Conservation (phyloP, 2,113 vertebrate species). For the Girardinichthys multiradiatus region DNA sequence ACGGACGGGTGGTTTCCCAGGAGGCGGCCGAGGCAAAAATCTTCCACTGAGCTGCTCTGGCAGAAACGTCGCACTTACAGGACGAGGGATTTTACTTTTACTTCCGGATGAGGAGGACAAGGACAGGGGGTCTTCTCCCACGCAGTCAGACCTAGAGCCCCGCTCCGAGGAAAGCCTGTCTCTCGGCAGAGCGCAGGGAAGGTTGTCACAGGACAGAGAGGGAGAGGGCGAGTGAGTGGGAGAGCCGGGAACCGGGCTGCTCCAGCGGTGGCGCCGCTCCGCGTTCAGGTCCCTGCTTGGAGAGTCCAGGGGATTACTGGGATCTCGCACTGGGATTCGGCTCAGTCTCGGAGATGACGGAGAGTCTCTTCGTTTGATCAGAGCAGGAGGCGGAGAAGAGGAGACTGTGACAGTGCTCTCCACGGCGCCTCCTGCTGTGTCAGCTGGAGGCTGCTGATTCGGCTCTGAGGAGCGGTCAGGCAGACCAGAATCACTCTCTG, state of each 20-base stretch:
- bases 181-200: conserved; percentile 85
- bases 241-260: conserved; percentile 89
- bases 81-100: conserved; percentile 96
- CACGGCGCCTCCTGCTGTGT: conserved; percentile 60
- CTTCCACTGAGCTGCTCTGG: conserved; percentile 85
- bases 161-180: conserved; percentile 89
- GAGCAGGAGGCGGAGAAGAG: conserved; percentile 62
- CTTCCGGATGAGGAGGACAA: conserved; percentile 87
- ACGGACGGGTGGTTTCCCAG: conserved; percentile 89
- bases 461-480: conserved; percentile 77
- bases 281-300: conserved; percentile 83
- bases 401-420: conserved; percentile 68
- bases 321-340: conserved; percentile 92
- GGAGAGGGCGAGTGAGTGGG: conserved; percentile 83
- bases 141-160: conserved; percentile 83
- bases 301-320: conserved; percentile 83
- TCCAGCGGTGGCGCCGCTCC: conserved; percentile 91
- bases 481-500: conserved; percentile 79
- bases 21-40: conserved; percentile 92
- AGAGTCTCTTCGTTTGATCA: conserved; percentile 65
- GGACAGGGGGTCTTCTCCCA: conserved; percentile 86
- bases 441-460: conserved; percentile 69
- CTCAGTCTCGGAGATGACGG: conserved; percentile 84
- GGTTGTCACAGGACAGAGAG: conserved; percentile 88
- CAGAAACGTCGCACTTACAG: conserved; percentile 85